A percentile compares a stretch with the other conserved stretches of the same genome.
phyloP scores from a whole-genome alignment of 2,797 vertebrate species.

The Sebastes dallii region DNA sequence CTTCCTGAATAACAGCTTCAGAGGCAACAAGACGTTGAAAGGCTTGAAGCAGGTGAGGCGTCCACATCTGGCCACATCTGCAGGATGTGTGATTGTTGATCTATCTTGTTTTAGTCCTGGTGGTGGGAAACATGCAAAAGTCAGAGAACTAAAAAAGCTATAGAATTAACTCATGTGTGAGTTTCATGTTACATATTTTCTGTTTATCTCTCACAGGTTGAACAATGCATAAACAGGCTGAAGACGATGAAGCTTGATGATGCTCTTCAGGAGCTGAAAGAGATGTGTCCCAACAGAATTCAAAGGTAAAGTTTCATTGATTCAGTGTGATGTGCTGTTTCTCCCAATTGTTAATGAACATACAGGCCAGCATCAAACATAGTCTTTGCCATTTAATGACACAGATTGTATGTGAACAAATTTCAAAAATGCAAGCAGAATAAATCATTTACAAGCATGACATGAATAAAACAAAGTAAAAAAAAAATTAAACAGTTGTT shows the following conservation, averaged over 20 bases:
- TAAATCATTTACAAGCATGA: too few species aligned
- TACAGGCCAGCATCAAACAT: not conserved
- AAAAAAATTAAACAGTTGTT: too few species aligned
- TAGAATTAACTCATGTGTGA: not conserved
- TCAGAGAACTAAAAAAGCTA: not conserved
- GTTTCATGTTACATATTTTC: not conserved
- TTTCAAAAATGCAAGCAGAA: too few species aligned
- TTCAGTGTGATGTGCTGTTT: not conserved
- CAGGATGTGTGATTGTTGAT: not conserved
- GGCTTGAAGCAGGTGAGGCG: conserved; percentile 87
- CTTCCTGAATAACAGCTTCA: conserved; percentile 79
- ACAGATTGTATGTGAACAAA: not conserved
- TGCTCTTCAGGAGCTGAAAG: conserved; percentile 69
- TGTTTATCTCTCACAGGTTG: conserved; percentile 67
- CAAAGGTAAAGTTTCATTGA: conserved; percentile 64
- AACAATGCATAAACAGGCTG: conserved; percentile 82
- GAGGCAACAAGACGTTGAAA: conserved; percentile 85
- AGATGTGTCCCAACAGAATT: conserved; percentile 70
- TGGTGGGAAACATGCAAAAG: not conserved
- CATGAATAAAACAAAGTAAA: too few species aligned
- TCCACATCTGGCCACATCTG: not conserved
- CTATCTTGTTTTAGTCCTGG: too few species aligned
- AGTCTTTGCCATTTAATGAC: not conserved
- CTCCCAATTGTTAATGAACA: not conserved
- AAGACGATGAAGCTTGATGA: conserved; percentile 78